A percentile compares a stretch with the other conserved stretches of the same genome.
phyloP scores from a whole-genome alignment of 2,888 invertebrate genomes.

The Heliconius charithonia region DNA sequence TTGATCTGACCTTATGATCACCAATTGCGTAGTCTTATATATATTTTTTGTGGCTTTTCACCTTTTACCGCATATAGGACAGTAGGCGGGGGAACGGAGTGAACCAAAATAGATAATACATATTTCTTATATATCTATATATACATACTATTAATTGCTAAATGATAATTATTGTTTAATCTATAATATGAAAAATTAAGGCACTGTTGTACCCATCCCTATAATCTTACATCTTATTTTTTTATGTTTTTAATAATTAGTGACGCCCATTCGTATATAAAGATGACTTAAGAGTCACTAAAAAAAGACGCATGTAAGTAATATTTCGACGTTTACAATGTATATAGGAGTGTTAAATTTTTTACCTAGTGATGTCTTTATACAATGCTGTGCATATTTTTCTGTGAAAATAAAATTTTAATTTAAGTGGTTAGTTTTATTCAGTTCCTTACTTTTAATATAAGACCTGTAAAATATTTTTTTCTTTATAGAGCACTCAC shows the following conservation, averaged over 20 bases:
- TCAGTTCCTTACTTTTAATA: neutral
- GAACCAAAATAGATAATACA: too few species aligned
- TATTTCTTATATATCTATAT: too few species aligned
- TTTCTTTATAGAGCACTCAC: too few species aligned
- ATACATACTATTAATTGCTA: too few species aligned
- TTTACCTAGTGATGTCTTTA: slow-evolving; percentile 56
- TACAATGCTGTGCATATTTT: slow-evolving; percentile 57
- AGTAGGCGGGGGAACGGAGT: neutral
- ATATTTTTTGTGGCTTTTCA: neutral
- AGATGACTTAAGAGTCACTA: neutral
- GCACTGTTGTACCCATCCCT: too few species aligned
- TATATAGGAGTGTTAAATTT: slow-evolving; percentile 48
- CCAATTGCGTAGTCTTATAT: neutral
- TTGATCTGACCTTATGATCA: neutral
- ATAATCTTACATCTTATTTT: too few species aligned
- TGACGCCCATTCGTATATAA: too few species aligned
- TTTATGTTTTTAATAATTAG: too few species aligned
- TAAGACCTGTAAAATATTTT: neutral
- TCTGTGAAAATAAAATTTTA: slow-evolving; percentile 52
- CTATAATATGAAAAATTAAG: too few species aligned
- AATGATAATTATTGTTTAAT: too few species aligned
- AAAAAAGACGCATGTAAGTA: neutral
- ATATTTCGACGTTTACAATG: slow-evolving; percentile 26
- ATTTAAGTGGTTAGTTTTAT: slow-evolving; percentile 3
- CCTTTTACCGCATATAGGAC: neutral